A percentile compares a stretch with the other conserved stretches of the same genome.
Conservation (phyloP, 1,140 invertebrate species). For the Onthophagus taurus region DNA sequence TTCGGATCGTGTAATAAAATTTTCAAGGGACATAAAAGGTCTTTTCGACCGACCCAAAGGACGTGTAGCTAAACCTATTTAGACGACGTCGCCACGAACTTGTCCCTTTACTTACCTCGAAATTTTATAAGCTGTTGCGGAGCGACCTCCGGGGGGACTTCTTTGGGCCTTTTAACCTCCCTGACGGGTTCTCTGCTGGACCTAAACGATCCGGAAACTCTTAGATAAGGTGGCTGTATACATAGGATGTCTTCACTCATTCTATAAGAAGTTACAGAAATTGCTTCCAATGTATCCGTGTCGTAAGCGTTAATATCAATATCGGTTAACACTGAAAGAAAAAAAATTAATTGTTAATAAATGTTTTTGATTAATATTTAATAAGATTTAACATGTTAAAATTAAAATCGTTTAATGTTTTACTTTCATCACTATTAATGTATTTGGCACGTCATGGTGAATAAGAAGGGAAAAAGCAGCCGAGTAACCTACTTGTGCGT, state of each 20-base stretch:
- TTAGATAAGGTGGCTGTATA: slow-evolving; percentile 30
- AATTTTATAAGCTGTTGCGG: slow-evolving; percentile 17
- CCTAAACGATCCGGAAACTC: slow-evolving; percentile 27
- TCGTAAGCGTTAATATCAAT: slow-evolving; percentile 34
- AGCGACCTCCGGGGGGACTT: slow-evolving; percentile 7
- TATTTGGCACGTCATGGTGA: background rate
- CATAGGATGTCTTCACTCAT: slow-evolving; percentile 32
- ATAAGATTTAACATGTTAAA: too few species aligned
- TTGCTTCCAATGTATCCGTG: slow-evolving; percentile 30
- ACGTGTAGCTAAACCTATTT: too few species aligned
- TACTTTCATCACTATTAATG: background rate
- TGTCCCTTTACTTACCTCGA: slow-evolving; percentile 13
- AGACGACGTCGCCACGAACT: too few species aligned
- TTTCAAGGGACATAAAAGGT: background rate
- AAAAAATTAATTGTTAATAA: slow-evolving; percentile 8
- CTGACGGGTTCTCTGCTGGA: slow-evolving; percentile 24
- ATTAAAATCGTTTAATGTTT: background rate
- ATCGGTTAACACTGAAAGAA: slow-evolving; percentile 33
- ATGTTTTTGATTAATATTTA: background rate
- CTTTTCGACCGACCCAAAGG: too few species aligned
- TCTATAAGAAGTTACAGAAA: slow-evolving; percentile 32
- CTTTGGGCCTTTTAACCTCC: slow-evolving; percentile 12
- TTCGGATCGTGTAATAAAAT: background rate
- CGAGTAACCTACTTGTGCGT: background rate
- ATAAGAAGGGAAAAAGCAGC: background rate